Evolutionary conservation across 2,113 vertebrate genomes (phyloP).

Genomic region (Phaethon lepturus): DNA sequence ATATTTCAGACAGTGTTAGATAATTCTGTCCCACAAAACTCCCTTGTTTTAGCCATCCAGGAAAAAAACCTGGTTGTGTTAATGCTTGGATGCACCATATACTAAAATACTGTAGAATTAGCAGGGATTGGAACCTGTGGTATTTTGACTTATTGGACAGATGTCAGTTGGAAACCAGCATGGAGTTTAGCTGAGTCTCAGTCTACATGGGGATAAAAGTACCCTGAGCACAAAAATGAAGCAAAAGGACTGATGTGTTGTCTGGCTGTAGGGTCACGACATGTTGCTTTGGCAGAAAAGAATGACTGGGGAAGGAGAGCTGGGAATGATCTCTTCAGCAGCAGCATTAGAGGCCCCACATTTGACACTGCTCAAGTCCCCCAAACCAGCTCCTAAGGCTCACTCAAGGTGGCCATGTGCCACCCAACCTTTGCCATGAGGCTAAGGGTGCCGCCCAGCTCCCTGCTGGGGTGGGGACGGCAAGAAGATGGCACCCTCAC

Average conservation of each 20-base stretch:
- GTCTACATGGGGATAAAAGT: neutral
- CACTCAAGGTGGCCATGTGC: fast-evolving
- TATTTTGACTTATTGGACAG: neutral
- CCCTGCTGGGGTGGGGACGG: neutral
- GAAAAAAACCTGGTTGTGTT: neutral
- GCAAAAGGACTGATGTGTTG: neutral
- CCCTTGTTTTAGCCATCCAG: neutral
- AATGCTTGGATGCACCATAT: neutral
- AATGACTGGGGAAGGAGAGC: neutral
- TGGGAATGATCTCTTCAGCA: neutral
- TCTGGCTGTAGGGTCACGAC: neutral
- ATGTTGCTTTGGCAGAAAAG: neutral
- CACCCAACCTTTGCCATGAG: neutral
- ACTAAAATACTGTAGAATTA: neutral
- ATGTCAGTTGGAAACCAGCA: neutral
- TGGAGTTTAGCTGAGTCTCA: neutral
- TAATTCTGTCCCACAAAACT: neutral
- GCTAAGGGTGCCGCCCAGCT: neutral
- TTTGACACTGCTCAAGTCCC: neutral
- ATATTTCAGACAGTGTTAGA: neutral
- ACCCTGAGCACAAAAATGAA: neutral
- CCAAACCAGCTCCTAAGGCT: neutral
- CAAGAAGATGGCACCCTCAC: neutral
- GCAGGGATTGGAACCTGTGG: neutral
- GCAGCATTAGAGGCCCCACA: neutral